These are phyloP conservation scores for Peromyscus maniculatus DNA, from an alignment of 2,113 vertebrate genomes.

Conservation along the genomic window DNA sequence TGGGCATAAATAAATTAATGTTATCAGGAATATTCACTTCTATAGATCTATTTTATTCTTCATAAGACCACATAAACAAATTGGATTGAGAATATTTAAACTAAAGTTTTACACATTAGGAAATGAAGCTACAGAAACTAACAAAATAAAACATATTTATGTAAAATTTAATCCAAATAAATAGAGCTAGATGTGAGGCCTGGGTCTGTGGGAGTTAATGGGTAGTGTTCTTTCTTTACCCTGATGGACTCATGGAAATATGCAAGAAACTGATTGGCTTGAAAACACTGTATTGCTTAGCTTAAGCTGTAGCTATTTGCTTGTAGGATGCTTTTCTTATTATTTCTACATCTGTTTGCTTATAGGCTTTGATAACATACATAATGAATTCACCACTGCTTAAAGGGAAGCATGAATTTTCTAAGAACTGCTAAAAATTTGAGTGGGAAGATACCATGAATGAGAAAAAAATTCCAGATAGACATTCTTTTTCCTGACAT, in stretches of 20 bases:
- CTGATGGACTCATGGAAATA: not conserved
- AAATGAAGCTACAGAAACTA: conserved; percentile 5
- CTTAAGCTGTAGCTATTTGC: not conserved
- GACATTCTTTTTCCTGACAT: not conserved
- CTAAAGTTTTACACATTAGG: not conserved
- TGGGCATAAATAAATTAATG: not conserved
- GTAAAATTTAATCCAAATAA: conserved; percentile 10
- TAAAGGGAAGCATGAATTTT: not conserved
- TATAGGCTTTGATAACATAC: not conserved
- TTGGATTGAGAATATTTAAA: not conserved
- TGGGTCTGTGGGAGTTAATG: not conserved
- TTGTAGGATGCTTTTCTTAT: not conserved
- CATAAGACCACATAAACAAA: not conserved
- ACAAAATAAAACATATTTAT: not conserved
- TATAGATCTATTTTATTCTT: not conserved
- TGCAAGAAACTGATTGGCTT: not conserved
- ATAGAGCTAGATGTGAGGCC: not conserved
- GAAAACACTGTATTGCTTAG: not conserved
- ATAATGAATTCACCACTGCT: not conserved
- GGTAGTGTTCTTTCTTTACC: not conserved
- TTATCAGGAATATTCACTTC: not conserved
- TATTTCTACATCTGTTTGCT: not conserved
- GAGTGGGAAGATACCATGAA: not conserved
- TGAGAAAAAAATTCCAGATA: not conserved
- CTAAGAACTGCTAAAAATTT: not conserved